Evolutionary conservation across 2,113 vertebrate species (phyloP), one percentile per base, ranked within the genome.

Genomic region (Percina caprodes): DNA sequence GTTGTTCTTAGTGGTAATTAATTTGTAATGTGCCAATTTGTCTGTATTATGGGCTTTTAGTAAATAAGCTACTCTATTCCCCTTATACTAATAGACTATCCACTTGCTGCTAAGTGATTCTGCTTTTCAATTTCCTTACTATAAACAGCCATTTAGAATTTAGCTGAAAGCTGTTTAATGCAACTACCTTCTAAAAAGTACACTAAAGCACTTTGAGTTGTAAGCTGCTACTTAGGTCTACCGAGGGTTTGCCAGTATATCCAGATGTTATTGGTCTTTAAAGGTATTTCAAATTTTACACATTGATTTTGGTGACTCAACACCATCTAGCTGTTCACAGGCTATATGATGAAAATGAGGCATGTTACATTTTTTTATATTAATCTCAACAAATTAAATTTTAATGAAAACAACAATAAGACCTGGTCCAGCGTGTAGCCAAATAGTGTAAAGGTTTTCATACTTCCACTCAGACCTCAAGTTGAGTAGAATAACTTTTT

Each of bases 21-120:
- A 89, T 90, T 87, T 87, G 70, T 87, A 89, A 92, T 92, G 74
- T 77, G 59, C 68, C 78, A 88, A 89, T 93, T 90, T 90, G 85
- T 92, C 86, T 83, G 75, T 78, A 88, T 91, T 93, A 91, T 85
- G 78, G 84, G 65, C 82, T 85, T 89, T 70, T 88, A 81, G 77
- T 69, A 86, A 89, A 90, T 88, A 84, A 91, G 85, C 79, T 80
- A 45, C 81, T 88, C 77, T 60, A 24, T 85, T 84, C 78, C 59
- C 5, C 72, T 83, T 52, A 63, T 90, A 76, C 80, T 92, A 87
- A 92, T 91, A 84, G 80, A 82, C 74, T 84, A 69, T 88, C 77
- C 82, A 70, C 80, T 88, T 14, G 6, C 73, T 39, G 78, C 87
- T 87, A 83, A 91, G 80, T 81, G 89, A 78, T 63, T 89, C 74